Base-by-base conservation (phyloP, 2,797 vertebrate species). In the Alca torda region DNA sequence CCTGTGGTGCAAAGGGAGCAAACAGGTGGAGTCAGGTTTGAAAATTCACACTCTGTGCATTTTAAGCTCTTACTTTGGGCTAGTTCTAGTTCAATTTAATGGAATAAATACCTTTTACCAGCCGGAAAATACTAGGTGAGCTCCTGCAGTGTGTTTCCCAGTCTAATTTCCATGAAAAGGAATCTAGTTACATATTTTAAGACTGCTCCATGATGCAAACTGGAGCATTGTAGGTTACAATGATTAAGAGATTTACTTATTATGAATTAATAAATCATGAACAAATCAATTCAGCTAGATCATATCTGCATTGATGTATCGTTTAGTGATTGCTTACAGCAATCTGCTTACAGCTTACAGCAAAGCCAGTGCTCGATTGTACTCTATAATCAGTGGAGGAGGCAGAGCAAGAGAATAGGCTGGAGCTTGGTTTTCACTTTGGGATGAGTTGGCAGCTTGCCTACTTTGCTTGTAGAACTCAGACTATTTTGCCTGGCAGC, bases 231-330 rank as follows among this genome's bases (percentile, higher is more conserved):
- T 50, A 46, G 16, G 43, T 59, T 57, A 50, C 41, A 72, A 82
- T 57, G 23, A 69, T 81, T 92, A 73, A 88, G 54, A 51, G 39
- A 65, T 87, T 84, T 78, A 43, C 16, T 88, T 57, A 72, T 41
- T 75, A 69, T 86, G 28, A 86, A 73, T 93, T 90, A 89, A 87
- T 84, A 94, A 92, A 87, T 76, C 14, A 82, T 54, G n/a, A 83
- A 50, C 6, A 69, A 65, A 87, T 87, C 75, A 57, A 65, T 90
- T 90, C 46, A 73, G 15, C 10, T 84, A 87, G 65, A 87, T 92
- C 30, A 35, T 90, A 87, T 79, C 59, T 89, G 4, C 35, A 77
- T 15, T 76, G 70, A 73, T 43, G 39, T n/a, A 92, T 46, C 23
- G 2, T 79, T 79, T 50, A 84, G 41, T 18, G 20, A 31, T 57